These are phyloP conservation scores for Meghimatium bilineatum DNA, from an alignment of 2,888 invertebrate genomes.

Conservation along the genomic window DNA sequence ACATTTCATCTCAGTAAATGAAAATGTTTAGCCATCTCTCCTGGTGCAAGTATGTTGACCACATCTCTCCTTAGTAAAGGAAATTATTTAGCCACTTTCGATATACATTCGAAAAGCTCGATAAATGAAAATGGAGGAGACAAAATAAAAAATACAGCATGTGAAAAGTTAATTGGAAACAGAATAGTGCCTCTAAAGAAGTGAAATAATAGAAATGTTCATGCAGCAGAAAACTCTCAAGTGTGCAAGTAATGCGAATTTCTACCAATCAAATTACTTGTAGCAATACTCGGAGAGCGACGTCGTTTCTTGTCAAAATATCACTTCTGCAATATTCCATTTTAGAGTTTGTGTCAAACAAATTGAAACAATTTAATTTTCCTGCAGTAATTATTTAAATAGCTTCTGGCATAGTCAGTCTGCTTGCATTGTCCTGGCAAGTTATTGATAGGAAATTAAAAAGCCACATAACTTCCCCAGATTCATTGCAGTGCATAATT, in stretches of 20 bases:
- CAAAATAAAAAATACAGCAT: no score
- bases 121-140: no score
- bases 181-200: neutral
- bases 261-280: neutral
- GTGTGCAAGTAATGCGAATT: neutral
- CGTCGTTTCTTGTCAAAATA: neutral
- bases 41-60: no score
- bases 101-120: no score
- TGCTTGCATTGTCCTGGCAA: neutral
- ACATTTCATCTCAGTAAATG: no score
- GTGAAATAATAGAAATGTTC: neutral
- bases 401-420: neutral
- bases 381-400: neutral
- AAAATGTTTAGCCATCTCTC: no score
- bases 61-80: no score
- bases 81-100: no score
- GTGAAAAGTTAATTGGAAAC: neutral
- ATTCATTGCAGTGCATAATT: neutral
- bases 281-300: neutral
- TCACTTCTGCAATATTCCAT: neutral
- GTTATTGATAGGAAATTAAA: slow-evolving; percentile 1
- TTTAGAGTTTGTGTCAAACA: neutral
- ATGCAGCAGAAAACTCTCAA: neutral
- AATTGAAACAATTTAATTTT: slow-evolving; percentile 15
- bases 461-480: neutral